These are phyloP conservation scores for Chymomyza costata DNA, from an alignment of 1,140 invertebrate species.

Conservation along the genomic window DNA sequence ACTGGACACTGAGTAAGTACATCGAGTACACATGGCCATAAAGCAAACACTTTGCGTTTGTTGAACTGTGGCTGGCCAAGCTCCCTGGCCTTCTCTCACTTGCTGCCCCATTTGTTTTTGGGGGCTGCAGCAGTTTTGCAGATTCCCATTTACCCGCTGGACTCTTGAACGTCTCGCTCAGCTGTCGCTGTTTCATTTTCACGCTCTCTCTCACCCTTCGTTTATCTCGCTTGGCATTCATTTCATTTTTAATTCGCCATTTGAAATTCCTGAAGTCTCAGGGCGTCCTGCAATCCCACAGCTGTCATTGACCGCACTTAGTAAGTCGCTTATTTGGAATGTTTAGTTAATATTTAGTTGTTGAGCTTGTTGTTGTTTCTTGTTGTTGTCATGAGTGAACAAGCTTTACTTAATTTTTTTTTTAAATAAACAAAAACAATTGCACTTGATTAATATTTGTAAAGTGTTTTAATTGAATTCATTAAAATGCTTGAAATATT, in stretches of 20 bases:
- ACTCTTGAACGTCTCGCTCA: constrained; percentile 21
- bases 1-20: too few relatives aligned
- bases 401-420: too few relatives aligned
- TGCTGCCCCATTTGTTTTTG: background rate
- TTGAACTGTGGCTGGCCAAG: constrained; percentile 54
- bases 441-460: background rate
- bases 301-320: constrained; percentile 2
- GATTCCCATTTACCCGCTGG: constrained; percentile 8
- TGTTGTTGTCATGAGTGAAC: too few relatives aligned
- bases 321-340: too few relatives aligned
- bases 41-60: constrained; percentile 70
- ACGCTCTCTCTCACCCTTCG: too few relatives aligned
- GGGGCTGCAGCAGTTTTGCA: constrained; percentile 55
- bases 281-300: background rate
- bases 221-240: too few relatives aligned
- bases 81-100: constrained; percentile 7
- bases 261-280: too few relatives aligned
- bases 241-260: too few relatives aligned
- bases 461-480: constrained; percentile 29
- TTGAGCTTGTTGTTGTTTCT: too few relatives aligned
- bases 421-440: constrained; percentile 3
- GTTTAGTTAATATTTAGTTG: too few relatives aligned
- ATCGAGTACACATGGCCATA: constrained; percentile 53
- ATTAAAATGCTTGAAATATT: too few relatives aligned
- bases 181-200: constrained; percentile 13